Conservation (phyloP, 2,888 invertebrate genomes). For the Selenia dentaria region DNA sequence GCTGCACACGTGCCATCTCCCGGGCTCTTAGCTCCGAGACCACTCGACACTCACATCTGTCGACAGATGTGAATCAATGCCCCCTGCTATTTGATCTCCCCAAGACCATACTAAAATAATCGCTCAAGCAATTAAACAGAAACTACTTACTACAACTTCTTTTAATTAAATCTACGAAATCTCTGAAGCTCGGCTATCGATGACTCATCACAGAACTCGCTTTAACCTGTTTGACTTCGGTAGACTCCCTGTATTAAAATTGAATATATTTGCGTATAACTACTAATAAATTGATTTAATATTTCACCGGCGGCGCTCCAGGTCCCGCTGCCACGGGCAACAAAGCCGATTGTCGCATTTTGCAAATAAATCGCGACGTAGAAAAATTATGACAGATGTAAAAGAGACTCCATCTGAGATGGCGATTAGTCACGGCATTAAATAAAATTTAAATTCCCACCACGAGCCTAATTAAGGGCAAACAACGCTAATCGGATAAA, state of each 20-base stretch:
- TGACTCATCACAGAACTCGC: constrained; percentile 53
- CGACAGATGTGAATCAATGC: constrained; percentile 53
- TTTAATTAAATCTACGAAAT: constrained; percentile 62
- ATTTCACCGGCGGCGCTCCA: constrained; percentile 47
- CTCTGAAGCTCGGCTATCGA: constrained; percentile 47
- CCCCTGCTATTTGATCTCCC: constrained; percentile 69
- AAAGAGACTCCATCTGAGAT: constrained; percentile 53
- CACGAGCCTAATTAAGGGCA: constrained; percentile 65
- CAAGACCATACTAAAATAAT: too few species aligned
- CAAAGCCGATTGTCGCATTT: constrained; percentile 74
- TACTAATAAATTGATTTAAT: constrained; percentile 69
- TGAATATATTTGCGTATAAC: constrained; percentile 53
- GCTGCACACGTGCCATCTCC: constrained; percentile 62
- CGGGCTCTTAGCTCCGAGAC: constrained; percentile 18
- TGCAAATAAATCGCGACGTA: constrained; percentile 80
- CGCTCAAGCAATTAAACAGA: constrained; percentile 59
- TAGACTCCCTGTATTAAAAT: constrained; percentile 53
- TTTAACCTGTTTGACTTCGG: constrained; percentile 47
- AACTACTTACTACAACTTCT: too few species aligned
- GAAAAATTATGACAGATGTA: constrained; percentile 83
- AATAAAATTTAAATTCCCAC: constrained; percentile 68
- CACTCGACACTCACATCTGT: constrained; percentile 19
- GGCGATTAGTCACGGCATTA: constrained; percentile 74
- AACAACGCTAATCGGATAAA: constrained; percentile 63
- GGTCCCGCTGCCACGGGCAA: constrained; percentile 51